These are phyloP conservation scores for Dicranocentrus wangi DNA, from an alignment of 2,888 invertebrate species.

Conservation along the genomic window DNA sequence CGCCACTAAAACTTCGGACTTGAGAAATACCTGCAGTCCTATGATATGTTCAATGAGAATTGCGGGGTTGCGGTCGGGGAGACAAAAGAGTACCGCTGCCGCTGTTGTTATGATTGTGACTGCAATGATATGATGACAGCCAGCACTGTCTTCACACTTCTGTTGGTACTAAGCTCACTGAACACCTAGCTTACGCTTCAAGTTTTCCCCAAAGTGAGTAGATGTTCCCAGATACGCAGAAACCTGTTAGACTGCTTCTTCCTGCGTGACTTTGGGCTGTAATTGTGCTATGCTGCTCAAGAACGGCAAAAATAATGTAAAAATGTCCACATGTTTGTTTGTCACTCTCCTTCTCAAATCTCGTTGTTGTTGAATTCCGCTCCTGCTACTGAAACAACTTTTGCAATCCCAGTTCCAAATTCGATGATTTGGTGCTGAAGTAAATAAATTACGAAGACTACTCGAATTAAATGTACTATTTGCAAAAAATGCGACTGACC, in stretches of 20 bases:
- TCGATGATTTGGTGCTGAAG: constrained; percentile 12
- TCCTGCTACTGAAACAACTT: not conserved
- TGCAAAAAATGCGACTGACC: not conserved
- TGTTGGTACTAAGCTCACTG: not conserved
- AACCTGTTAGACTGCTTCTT: too few relatives aligned
- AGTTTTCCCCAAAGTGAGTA: not conserved
- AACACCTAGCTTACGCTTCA: not conserved
- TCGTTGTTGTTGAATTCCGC: not conserved
- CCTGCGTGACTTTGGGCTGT: not conserved
- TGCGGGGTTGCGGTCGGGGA: not conserved
- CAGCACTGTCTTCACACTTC: not conserved
- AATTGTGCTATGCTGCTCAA: not conserved
- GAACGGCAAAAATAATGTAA: not conserved
- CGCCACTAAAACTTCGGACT: too few relatives aligned
- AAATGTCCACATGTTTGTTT: not conserved
- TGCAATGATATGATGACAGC: not conserved
- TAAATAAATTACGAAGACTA: not conserved
- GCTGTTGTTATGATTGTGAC: not conserved
- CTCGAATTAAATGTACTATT: not conserved
- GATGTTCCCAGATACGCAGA: too few relatives aligned
- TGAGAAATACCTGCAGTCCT: not conserved
- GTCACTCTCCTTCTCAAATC: not conserved
- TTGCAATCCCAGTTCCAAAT: not conserved
- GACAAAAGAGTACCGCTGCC: not conserved
- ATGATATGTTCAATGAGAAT: not conserved